Base-by-base conservation (phyloP, 2,888 invertebrate genomes). In the Priocnemis perturbator region DNA sequence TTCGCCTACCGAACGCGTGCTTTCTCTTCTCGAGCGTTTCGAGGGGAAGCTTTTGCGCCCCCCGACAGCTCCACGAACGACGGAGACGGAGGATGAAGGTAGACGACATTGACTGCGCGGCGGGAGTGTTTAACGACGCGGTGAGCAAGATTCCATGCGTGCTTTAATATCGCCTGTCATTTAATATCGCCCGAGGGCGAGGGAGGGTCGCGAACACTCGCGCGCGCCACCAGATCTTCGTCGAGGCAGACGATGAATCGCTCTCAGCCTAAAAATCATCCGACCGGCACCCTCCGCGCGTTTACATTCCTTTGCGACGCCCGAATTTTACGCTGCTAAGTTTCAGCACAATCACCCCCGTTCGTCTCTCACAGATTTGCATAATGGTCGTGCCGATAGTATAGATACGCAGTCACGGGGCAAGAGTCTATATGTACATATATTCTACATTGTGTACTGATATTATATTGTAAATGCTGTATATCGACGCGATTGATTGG, bases 141-240 rank as follows among this genome's bases (percentile, higher is more conserved):
- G 71, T 66, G 74, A 80, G 80, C 76, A 83, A 72, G 78, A 83
- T 83, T 83, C 82, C 80, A 75, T 74, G 70, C 79, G 72, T 70
- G 82, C 75, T 83, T 83, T 84, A 83, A 83, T 83, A 83, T 83
- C 83, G 81, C 77, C 78, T 78, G 76, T 77, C 77, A 77, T 82
- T 83, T 80, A 37, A 37, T 37, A 37, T 37, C 37, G 37, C 37
- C 37, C 37, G 4, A 37, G 37, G 37, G 37, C 11, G 37, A 37
- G 37, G 7, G 37, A 37, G 37, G 37, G 37, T 37, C 37, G 37
- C 37, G 37, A 37, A 37, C 7, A 37, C 26, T 3, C 82, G 61
- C 76, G 75, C 74, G 68, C 55, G 61, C 65, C 68, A 23, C 19
- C 45, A 48, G 53, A 17, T 53, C 47, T 26, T 60, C 45, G 58